phyloP scores from a whole-genome alignment of 2,888 invertebrate species.

The Axea sp. region DNA sequence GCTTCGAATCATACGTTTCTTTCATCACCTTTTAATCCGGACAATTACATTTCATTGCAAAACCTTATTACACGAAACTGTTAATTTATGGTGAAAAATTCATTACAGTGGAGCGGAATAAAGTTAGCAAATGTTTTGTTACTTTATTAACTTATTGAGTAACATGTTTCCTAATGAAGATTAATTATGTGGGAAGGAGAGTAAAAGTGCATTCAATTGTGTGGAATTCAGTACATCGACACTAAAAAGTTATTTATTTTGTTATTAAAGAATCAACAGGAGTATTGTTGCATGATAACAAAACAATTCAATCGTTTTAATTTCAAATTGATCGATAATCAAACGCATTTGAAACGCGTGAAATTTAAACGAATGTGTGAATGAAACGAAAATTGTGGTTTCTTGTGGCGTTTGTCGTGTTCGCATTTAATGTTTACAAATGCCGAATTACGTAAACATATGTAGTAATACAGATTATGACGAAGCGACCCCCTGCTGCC shows the following conservation, averaged over 20 bases:
- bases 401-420: too few species aligned
- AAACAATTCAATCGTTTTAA: too few species aligned
- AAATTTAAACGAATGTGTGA: too few species aligned
- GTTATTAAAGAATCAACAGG: too few species aligned
- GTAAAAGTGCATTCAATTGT: not conserved
- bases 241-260: too few species aligned
- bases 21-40: slow-evolving; percentile 1
- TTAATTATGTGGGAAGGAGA: slow-evolving; percentile 6
- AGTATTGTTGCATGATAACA: too few species aligned
- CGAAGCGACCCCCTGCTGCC: slow-evolving; percentile 38
- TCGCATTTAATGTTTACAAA: slow-evolving; percentile 30
- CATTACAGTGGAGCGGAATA: slow-evolving; percentile 6
- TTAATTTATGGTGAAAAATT: slow-evolving; percentile 15
- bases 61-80: slow-evolving; percentile 11
- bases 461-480: slow-evolving; percentile 30
- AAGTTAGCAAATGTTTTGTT: slow-evolving; percentile 16
- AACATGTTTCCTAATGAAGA: slow-evolving; percentile 16
- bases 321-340: too few species aligned
- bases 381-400: too few species aligned
- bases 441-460: slow-evolving; percentile 8
- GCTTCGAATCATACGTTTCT: not conserved
- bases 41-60: slow-evolving; percentile 5
- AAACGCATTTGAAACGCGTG: too few species aligned
- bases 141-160: slow-evolving; percentile 20
- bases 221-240: too few species aligned